These are phyloP conservation scores for Steinernema hermaphroditum DNA, from an alignment of 2,888 invertebrate species.

Conservation along the genomic window DNA sequence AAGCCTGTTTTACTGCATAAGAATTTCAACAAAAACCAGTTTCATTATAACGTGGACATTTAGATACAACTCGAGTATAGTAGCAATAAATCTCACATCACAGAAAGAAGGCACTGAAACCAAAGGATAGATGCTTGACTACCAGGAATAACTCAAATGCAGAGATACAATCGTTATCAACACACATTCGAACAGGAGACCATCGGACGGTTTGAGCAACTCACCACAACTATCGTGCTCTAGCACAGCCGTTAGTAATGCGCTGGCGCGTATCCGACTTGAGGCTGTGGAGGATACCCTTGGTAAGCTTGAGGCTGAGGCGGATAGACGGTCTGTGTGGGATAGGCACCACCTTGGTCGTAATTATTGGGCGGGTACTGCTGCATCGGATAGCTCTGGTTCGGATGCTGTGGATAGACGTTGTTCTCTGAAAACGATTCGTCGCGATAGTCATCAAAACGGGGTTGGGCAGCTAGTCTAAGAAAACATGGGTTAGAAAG, in stretches of 20 bases:
- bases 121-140: background rate
- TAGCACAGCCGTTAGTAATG: background rate
- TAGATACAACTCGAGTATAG: background rate
- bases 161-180: background rate
- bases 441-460: background rate
- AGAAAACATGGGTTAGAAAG: background rate
- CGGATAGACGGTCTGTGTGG: conserved; percentile 21
- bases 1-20: too few species aligned
- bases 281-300: conserved; percentile 32
- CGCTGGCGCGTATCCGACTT: conserved; percentile 14
- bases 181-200: conserved; percentile 16
- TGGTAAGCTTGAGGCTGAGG: conserved; percentile 19
- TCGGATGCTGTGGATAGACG: conserved; percentile 23
- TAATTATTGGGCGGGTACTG: conserved; percentile 43
- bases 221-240: background rate
- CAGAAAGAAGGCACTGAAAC: background rate
- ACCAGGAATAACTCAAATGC: conserved; percentile 17
- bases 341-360: conserved; percentile 28
- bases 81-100: too few species aligned
- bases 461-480: background rate
- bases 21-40: background rate
- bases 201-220: conserved; percentile 14
- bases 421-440: conserved; percentile 25
- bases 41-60: background rate
- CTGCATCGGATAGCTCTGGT: conserved; percentile 41